Base-by-base conservation (phyloP, 2,113 vertebrate genomes). In the Plecturocebus donacophilus region DNA sequence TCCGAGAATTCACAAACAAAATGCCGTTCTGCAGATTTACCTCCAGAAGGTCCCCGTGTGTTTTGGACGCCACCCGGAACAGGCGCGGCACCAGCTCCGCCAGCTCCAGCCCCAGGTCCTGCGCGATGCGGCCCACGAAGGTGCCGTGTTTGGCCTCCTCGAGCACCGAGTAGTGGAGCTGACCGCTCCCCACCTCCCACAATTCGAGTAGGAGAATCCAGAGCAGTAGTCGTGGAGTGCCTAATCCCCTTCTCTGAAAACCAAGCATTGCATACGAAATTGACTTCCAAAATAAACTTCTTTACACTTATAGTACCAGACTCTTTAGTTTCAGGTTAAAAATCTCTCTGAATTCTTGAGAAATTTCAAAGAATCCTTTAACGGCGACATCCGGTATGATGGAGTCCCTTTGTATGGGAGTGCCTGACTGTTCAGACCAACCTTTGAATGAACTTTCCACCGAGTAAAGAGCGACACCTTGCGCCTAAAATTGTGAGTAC, bases 71-170 rank as follows among this genome's bases (percentile, higher is more conserved):
- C 95, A 98, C 95, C 45, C 94, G 96, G 85, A 98, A 98, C 66
- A 96, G 91, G 92, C 98, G 97, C 13, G 97, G 97, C 68, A 98
- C 98, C 90, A 99, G 97, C 56, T 98, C 98, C 1, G 76, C 84
- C 52, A 98, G 79, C 82, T 98, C 96, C 86, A 99, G 96, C 5
- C 99, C 99, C 92, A 99, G 97, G 97, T 99, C 99, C 75, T 99
- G 96, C 0, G 98, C 98, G 79, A 99, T 93, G 98, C 99, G 99
- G 3, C 99, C 99, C 49, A 99, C 99, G 0, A 99, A 98, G 3
- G 99, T 99, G 0, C 99, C 99, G 97, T 99, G 98, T 84, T 99
- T 98, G 97, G 99, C 98, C 95, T 99, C 99, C 73, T 99, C 99
- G 0, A 79, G 97, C 52, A 99, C 90, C 0, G 98, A 98, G 90